Evolutionary conservation across 2,797 vertebrate species (phyloP), one percentile per base, ranked within the genome.

Genomic region (Ctenopoma kingsleyae): DNA sequence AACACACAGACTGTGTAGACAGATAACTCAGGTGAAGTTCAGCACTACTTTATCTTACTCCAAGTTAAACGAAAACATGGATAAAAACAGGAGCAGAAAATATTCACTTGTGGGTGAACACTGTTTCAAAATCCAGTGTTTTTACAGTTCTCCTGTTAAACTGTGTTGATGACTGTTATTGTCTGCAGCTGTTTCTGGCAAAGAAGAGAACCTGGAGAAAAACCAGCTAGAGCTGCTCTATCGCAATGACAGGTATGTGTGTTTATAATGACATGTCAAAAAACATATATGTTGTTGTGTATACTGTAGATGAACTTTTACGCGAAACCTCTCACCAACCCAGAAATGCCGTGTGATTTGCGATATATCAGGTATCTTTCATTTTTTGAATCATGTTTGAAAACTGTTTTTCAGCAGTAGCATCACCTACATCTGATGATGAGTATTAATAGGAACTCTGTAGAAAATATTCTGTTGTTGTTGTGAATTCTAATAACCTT

Each of bases 181-280:
- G 10, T 57, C 22, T 73, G 9, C 74, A 85, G 81, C 75, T 64
- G 67, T 87, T 71, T 69, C 82, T 87, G 92, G 91, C 6, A 92
- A 93, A 85, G 92, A 93, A 25, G 87, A 90, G 10, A 92, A 89
- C 54, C 22, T 90, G 43, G 86, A 92, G 35, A 94, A 93, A 82
- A 94, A 94, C 74, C 89, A 93, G 8, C 85, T 97, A 61, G 96
- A 98, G 80, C 92, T 98, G 67, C 92, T 96, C 66, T 96, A 97
- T 83, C 91, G 90, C 81, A 96, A 93, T 71, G 91, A 96, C 91
- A 94, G 95, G 97, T 99, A 92, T 86, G 93, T 86, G 74, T 58
- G 10, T 47, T 25, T 25, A 17, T 48, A 17, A 11, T 38, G 36
- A 38, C 10, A 23, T 69, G 19, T 69, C 53, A 41, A 44, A n/a